Percentiles rank a stretch among this genome's conserved stretches.
phyloP scores from a whole-genome alignment of 2,113 vertebrate genomes.

The Boulengeromyrus knoepffleri region DNA sequence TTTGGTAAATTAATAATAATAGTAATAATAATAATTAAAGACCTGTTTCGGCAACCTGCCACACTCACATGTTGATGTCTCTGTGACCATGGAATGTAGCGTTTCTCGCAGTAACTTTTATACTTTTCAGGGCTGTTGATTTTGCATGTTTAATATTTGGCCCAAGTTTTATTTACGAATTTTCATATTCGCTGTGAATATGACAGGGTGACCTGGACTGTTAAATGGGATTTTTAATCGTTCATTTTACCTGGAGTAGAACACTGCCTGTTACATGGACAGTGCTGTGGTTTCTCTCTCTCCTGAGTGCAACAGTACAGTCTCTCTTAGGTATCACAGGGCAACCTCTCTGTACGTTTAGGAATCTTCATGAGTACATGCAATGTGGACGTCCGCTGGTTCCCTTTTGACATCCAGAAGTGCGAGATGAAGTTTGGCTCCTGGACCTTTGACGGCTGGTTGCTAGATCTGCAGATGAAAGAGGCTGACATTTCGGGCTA shows the following conservation, averaged over 20 bases:
- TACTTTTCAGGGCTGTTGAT: not conserved
- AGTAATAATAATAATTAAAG: not conserved
- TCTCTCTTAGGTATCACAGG: not conserved
- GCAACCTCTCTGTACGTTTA: not conserved
- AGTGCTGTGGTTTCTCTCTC: not conserved
- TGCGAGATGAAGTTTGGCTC: slow-evolving; percentile 32
- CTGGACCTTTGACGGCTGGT: slow-evolving; percentile 30
- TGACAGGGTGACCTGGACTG: not conserved
- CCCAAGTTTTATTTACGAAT: not conserved
- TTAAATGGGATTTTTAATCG: not conserved
- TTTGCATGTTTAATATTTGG: not conserved
- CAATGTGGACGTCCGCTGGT: slow-evolving; percentile 30
- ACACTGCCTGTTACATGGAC: not conserved
- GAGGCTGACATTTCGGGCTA: slow-evolving; percentile 25
- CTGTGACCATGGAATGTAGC: not conserved
- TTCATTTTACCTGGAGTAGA: not conserved
- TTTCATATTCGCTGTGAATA: no score
- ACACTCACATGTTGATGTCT: not conserved
- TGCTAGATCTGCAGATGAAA: slow-evolving; percentile 26
- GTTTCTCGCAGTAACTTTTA: not conserved
- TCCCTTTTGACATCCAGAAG: slow-evolving; percentile 30
- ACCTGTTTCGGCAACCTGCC: not conserved
- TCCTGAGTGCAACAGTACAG: not conserved
- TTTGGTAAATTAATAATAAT: no score
- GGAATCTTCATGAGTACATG: slow-evolving; percentile 31